Evolutionary conservation across 2,113 vertebrate genomes (phyloP).

Genomic region (Diadophis punctatus): DNA sequence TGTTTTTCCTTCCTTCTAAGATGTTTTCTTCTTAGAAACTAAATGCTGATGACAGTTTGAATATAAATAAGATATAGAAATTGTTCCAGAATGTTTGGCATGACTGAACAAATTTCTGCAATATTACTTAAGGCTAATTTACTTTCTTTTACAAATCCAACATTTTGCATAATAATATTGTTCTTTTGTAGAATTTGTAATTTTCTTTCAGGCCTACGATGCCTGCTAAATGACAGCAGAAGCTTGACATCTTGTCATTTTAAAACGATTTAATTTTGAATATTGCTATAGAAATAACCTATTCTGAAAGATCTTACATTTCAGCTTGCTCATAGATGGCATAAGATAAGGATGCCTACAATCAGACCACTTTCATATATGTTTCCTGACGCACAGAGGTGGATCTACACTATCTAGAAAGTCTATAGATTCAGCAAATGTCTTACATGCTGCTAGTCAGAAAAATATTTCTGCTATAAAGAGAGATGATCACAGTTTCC

Average conservation of each 20-base stretch:
- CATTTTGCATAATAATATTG: slow-evolving; percentile 24
- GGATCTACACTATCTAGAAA: not conserved
- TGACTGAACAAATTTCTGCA: not conserved
- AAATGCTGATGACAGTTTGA: slow-evolving; percentile 24
- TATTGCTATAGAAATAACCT: not conserved
- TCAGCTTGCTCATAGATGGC: not conserved
- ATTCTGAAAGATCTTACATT: not conserved
- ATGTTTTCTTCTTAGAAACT: not conserved
- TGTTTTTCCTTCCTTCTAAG: not conserved
- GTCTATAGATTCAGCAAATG: not conserved
- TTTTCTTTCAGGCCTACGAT: slow-evolving; percentile 1
- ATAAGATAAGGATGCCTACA: slow-evolving; percentile 7
- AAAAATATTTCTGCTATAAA: not conserved
- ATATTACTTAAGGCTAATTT: not conserved
- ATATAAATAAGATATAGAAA: slow-evolving; percentile 29
- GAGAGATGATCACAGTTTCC: not conserved
- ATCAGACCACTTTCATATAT: not conserved
- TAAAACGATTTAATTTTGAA: slow-evolving; percentile 14
- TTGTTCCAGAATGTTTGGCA: not conserved
- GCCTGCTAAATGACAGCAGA: slow-evolving; percentile 17
- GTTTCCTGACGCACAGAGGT: not conserved
- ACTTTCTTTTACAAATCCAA: slow-evolving; percentile 1
- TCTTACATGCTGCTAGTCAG: not conserved
- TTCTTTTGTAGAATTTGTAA: slow-evolving; percentile 25
- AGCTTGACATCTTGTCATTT: slow-evolving; percentile 36